Conservation (phyloP, 2,888 invertebrate species). For the Drosophila quinaria region DNA sequence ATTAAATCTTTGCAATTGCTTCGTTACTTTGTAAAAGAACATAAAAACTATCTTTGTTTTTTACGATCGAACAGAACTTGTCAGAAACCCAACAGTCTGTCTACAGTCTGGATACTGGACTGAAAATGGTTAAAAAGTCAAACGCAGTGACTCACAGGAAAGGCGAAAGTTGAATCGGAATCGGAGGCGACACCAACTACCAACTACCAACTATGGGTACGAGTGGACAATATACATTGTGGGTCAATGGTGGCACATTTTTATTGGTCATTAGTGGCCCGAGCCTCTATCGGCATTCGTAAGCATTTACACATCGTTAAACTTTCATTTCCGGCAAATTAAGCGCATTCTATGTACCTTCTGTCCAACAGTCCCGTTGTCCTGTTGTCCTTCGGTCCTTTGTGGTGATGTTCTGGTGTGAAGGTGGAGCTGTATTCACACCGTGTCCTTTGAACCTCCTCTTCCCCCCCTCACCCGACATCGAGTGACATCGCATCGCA, state of each 20-base stretch:
- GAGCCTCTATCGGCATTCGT: conserved; percentile 78
- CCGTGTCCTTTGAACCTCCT: conserved; percentile 18
- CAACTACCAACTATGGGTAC: neutral
- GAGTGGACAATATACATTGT: conserved; percentile 16
- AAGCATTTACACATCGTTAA: conserved; percentile 82
- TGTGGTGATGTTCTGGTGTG: conserved; percentile 4
- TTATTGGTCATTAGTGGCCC: conserved; percentile 77
- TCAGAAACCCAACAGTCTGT: neutral
- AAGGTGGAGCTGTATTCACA: conserved; percentile 26
- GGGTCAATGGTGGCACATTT: conserved; percentile 66
- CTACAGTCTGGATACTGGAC: neutral
- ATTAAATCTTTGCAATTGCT: too few relatives aligned
- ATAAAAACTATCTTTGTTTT: too few relatives aligned
- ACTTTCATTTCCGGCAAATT: conserved; percentile 81
- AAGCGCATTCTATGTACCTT: conserved; percentile 76
- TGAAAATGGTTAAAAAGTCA: conserved; percentile 71
- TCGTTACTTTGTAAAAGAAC: too few relatives aligned
- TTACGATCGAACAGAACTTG: neutral
- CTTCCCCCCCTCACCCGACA: neutral
- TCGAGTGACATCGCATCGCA: conserved; percentile 8
- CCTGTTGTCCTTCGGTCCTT: conserved; percentile 10
- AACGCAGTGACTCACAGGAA: conserved; percentile 23
- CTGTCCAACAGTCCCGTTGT: conserved; percentile 14
- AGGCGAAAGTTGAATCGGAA: conserved; percentile 4
- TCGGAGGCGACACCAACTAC: conserved; percentile 11